Percentiles rank a stretch among this genome's conserved stretches.
phyloP scores from a whole-genome alignment of 2,888 invertebrate species.

The Omphaloscelis lunosa region DNA sequence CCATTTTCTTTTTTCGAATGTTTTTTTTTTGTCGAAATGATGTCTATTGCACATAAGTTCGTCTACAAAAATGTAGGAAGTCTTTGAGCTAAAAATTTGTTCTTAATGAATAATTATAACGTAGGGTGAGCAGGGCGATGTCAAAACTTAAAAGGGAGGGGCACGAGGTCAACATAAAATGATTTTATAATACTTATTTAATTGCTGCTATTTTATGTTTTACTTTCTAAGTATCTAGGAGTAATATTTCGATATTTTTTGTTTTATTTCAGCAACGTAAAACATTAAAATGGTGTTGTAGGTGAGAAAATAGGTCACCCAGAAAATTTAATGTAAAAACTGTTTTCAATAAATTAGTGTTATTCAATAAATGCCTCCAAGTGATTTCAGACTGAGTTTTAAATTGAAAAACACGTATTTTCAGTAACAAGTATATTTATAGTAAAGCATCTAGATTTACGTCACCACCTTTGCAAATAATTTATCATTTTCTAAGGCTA shows the following conservation, averaged over 20 bases:
- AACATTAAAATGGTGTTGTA: neutral
- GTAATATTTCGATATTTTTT: neutral
- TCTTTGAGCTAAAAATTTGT: neutral
- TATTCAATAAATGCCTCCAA: neutral
- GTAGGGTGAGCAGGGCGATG: neutral
- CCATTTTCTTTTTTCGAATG: neutral
- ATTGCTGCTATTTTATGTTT: neutral
- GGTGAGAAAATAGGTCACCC: conserved; percentile 7
- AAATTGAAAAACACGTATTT: neutral
- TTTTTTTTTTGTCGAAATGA: neutral
- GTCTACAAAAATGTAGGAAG: neutral
- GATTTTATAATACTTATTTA: neutral
- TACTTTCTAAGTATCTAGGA: neutral
- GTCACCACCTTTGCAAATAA: neutral
- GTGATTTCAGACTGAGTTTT: neutral
- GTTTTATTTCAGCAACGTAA: neutral
- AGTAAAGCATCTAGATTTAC: neutral
- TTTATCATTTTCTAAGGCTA: neutral
- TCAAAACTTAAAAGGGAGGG: neutral
- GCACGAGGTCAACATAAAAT: neutral
- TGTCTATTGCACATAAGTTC: neutral
- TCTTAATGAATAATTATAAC: neutral
- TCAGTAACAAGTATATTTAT: neutral
- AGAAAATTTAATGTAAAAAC: neutral
- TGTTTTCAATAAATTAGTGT: too few relatives aligned